phyloP scores from a whole-genome alignment of 2,888 invertebrate species.

The Lucinisca nassula region DNA sequence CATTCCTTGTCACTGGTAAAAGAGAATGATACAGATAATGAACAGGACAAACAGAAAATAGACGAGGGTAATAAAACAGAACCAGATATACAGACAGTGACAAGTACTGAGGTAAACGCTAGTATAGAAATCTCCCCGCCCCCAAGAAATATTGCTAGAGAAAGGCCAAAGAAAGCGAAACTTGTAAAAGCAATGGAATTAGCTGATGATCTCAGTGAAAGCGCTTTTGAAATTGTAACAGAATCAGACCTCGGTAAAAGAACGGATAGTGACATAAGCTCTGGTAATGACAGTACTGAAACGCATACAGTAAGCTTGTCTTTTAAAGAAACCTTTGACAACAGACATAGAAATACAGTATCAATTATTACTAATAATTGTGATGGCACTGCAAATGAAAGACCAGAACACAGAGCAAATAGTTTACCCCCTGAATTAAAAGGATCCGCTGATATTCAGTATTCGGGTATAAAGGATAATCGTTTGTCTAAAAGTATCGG shows the following conservation, averaged over 20 bases:
- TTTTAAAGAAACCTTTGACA: conserved; percentile 45
- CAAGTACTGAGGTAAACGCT: background rate
- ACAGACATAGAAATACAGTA: conserved; percentile 16
- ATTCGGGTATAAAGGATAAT: background rate
- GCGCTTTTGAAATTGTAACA: conserved; percentile 48
- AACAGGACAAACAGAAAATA: background rate
- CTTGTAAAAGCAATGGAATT: conserved; percentile 43
- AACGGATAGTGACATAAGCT: conserved; percentile 60
- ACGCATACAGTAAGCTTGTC: conserved; percentile 58
- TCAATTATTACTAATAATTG: background rate
- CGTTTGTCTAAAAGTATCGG: background rate
- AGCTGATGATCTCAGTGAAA: conserved; percentile 44
- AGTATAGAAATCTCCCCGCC: background rate
- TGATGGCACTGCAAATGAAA: background rate
- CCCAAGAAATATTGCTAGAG: conserved; percentile 20
- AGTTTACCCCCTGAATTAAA: background rate
- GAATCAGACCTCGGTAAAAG: conserved; percentile 54
- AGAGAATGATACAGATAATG: conserved; percentile 34
- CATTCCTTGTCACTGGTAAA: conserved; percentile 20
- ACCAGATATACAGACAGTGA: background rate
- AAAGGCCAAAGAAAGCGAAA: conserved; percentile 49
- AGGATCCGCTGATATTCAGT: background rate
- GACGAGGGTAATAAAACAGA: background rate
- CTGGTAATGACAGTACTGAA: conserved; percentile 61
- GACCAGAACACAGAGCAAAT: background rate